phyloP scores from a whole-genome alignment of 2,888 invertebrate genomes.

The Andrena fulva region DNA sequence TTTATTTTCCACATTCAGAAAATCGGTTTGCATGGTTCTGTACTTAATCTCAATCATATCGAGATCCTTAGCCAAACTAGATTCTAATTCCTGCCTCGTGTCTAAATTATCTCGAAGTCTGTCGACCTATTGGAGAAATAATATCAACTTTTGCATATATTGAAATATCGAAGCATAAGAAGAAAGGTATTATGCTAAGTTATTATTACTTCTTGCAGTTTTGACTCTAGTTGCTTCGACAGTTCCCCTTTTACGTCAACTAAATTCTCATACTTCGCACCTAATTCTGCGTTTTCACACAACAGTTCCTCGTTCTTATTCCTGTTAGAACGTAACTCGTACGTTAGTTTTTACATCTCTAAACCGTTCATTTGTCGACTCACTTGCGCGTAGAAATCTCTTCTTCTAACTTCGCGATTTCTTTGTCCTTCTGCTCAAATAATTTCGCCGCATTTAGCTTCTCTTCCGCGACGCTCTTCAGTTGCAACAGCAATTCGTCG shows the following conservation, averaged over 20 bases:
- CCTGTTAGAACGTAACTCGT: constrained; percentile 19
- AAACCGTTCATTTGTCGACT: constrained; percentile 14
- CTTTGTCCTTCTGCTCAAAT: constrained; percentile 33
- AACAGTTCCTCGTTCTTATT: constrained; percentile 33
- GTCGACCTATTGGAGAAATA: constrained; percentile 24
- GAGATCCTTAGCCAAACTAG: constrained; percentile 39
- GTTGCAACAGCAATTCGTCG: constrained; percentile 42
- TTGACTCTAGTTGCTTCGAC: background rate
- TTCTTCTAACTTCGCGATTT: constrained; percentile 32
- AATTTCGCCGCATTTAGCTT: constrained; percentile 21
- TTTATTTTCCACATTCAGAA: constrained; percentile 21
- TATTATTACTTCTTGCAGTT: constrained; percentile 22
- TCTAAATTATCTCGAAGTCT: constrained; percentile 37
- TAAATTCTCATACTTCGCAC: constrained; percentile 18
- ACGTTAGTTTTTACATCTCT: background rate
- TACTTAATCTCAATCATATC: constrained; percentile 32
- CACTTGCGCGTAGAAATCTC: constrained; percentile 49
- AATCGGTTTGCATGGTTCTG: constrained; percentile 17
- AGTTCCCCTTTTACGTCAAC: background rate
- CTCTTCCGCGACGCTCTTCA: constrained; percentile 40
- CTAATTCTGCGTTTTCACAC: constrained; percentile 31
- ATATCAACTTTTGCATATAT: constrained; percentile 1
- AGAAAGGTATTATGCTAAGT: background rate
- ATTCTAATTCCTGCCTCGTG: constrained; percentile 39
- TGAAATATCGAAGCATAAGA: background rate